Evolutionary conservation across 2,888 invertebrate species (phyloP).

Genomic region (Himalopsyche tibetana): DNA sequence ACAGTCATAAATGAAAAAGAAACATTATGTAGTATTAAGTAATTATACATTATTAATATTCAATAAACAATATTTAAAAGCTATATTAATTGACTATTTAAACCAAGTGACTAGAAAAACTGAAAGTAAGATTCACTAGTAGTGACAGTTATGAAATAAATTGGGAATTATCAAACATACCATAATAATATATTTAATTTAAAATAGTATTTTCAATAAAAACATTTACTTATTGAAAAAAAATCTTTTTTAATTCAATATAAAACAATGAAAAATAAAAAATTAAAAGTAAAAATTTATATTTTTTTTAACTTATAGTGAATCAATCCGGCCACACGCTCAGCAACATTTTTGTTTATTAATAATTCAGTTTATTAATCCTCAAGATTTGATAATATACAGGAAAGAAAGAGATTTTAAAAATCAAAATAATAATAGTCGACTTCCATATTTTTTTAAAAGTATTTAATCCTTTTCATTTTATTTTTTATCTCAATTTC

Average conservation of each 20-base stretch:
- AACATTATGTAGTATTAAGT: no score
- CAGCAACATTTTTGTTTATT: neutral
- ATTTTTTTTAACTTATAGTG: neutral
- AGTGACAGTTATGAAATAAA: neutral
- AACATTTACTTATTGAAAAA: neutral
- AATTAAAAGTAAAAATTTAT: neutral
- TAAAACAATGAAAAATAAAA: neutral
- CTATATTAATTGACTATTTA: constrained; percentile 34
- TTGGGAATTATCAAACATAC: neutral
- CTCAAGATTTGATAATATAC: neutral
- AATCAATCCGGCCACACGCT: constrained; percentile 25
- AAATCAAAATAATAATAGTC: neutral
- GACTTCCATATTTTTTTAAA: neutral
- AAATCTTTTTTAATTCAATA: neutral
- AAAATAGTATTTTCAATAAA: neutral
- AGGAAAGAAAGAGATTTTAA: neutral
- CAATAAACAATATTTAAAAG: neutral
- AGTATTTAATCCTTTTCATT: neutral
- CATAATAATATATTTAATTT: neutral
- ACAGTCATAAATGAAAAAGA: no score
- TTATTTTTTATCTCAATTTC: neutral
- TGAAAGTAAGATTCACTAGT: neutral
- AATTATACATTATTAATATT: no score
- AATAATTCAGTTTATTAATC: neutral
- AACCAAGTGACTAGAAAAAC: constrained; percentile 24